Percentiles rank a stretch among this genome's conserved stretches.
phyloP scores from a whole-genome alignment of 2,888 invertebrate genomes.

The Drosophila flavopinicola region DNA sequence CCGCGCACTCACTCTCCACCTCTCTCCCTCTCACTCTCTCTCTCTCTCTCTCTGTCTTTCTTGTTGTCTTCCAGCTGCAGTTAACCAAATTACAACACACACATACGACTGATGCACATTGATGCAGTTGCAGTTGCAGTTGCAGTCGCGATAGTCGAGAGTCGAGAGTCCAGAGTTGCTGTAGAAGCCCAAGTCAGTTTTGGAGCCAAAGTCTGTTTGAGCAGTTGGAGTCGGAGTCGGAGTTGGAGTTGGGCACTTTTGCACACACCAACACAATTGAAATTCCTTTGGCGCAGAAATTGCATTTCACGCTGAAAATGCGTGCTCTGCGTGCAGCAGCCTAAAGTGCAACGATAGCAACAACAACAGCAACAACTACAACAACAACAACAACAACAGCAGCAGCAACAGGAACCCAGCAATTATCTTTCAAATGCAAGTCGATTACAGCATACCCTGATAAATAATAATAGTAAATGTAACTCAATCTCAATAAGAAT shows the following conservation, averaged over 20 bases:
- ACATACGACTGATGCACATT: constrained; percentile 12
- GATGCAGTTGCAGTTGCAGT: constrained; percentile 25
- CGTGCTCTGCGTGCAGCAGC: constrained; percentile 83
- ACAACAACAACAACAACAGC: constrained; percentile 9
- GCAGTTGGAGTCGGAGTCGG: constrained; percentile 7
- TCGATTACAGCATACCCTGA: constrained; percentile 26
- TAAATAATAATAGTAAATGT: too few relatives aligned
- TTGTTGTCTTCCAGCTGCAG: constrained; percentile 39
- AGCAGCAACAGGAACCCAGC: constrained; percentile 27
- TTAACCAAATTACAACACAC: constrained; percentile 63
- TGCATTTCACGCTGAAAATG: constrained; percentile 84
- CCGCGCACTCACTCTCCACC: too few relatives aligned
- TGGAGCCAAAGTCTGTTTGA: not conserved
- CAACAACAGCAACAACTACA: constrained; percentile 39
- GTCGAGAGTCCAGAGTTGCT: too few relatives aligned
- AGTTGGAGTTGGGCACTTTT: constrained; percentile 30
- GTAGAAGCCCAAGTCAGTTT: constrained; percentile 3
- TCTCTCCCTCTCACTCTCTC: too few relatives aligned
- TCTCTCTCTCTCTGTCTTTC: too few relatives aligned
- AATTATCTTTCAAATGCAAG: constrained; percentile 9
- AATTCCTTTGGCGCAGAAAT: constrained; percentile 82
- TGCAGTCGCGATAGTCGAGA: constrained; percentile 8
- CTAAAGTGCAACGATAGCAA: constrained; percentile 56
- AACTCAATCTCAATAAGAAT: not conserved
- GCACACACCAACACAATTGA: constrained; percentile 77